phyloP scores from a whole-genome alignment of 1,140 invertebrate genomes.

The Magallana gigas region DNA sequence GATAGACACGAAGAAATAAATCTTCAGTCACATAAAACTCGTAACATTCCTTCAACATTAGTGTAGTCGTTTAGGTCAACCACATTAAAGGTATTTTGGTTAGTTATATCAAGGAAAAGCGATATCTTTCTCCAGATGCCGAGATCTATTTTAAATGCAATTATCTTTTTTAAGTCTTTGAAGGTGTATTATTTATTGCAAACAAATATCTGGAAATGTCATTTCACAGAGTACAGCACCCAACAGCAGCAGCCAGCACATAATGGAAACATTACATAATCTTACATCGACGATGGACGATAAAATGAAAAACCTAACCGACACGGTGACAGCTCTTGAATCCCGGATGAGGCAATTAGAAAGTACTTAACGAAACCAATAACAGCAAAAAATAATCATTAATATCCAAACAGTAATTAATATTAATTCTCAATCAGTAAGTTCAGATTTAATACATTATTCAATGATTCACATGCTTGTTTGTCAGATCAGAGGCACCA shows the following conservation, averaged over 20 bases:
- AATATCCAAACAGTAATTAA: conserved; percentile 23
- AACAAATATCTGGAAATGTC: neutral
- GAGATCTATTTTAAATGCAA: neutral
- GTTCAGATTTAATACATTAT: neutral
- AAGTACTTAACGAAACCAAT: conserved; percentile 27
- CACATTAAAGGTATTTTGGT: neutral
- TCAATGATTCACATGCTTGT: conserved; percentile 4
- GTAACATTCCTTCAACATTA: neutral
- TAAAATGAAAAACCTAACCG: conserved; percentile 31
- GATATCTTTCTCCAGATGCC: neutral
- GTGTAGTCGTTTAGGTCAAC: neutral
- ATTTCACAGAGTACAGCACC: neutral
- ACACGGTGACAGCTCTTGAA: conserved; percentile 29
- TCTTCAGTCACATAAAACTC: no score
- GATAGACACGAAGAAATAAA: no score
- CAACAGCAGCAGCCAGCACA: neutral
- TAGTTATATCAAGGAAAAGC: neutral
- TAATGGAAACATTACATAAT: conserved; percentile 9
- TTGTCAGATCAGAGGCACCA: conserved; percentile 6
- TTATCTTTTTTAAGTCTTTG: neutral
- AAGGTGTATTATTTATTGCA: neutral
- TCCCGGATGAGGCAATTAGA: conserved; percentile 34
- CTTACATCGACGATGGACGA: conserved; percentile 7
- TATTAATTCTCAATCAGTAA: conserved; percentile 27
- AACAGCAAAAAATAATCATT: neutral